Conservation (phyloP, 2,888 invertebrate species). For the Neoaliturus tenellus region DNA sequence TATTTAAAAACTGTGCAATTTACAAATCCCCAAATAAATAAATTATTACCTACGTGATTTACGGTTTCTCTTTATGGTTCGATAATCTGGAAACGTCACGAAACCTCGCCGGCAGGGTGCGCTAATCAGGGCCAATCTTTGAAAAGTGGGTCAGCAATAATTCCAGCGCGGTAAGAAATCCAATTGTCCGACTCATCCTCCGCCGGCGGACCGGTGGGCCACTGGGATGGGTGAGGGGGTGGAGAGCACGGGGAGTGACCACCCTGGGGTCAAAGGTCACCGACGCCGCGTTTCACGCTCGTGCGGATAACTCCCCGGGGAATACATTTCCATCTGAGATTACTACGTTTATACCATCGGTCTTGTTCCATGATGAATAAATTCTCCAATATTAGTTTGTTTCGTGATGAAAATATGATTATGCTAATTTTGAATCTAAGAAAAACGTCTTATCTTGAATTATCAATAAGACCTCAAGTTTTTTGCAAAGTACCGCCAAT, state of each 20-base stretch:
- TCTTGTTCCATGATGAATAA: background rate
- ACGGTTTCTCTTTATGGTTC: too few relatives aligned
- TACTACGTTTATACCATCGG: background rate
- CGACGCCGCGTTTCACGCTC: background rate
- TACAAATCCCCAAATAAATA: too few relatives aligned
- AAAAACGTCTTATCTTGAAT: background rate
- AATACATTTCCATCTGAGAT: conserved; percentile 1
- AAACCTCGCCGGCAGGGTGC: background rate
- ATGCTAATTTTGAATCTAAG: too few relatives aligned
- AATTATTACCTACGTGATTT: too few relatives aligned
- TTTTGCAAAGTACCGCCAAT: too few relatives aligned
- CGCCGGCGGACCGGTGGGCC: background rate
- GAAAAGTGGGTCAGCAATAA: background rate
- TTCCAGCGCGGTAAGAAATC: background rate
- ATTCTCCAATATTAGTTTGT: background rate
- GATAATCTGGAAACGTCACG: background rate
- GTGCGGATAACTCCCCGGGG: background rate
- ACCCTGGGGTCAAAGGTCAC: conserved; percentile 2
- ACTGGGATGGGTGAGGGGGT: background rate
- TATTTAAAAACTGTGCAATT: too few relatives aligned
- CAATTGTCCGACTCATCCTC: conserved; percentile 2
- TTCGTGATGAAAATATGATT: background rate
- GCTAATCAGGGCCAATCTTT: background rate
- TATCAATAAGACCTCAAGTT: background rate
- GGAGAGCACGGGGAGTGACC: background rate